Percentiles rank a stretch among this genome's conserved stretches.
Evolutionary conservation across 2,113 vertebrate genomes (phyloP).

Genomic region (Gymnorhina tibicen): DNA sequence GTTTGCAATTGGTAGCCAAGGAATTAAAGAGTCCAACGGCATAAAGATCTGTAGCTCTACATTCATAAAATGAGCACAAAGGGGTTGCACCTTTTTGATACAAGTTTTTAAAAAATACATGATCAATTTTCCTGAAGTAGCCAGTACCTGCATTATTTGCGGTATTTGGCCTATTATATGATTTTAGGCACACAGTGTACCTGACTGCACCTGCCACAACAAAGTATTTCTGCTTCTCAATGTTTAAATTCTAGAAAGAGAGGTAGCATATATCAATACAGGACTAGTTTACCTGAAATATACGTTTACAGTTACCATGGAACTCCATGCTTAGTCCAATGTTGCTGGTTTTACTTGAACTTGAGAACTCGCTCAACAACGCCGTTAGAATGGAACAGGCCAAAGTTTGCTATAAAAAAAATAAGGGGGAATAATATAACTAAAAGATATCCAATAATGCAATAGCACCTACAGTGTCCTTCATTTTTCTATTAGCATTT

Average conservation of each 20-base stretch:
- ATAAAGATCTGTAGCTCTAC: neutral
- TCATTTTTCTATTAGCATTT: neutral
- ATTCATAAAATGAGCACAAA: neutral
- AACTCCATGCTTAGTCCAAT: conserved; percentile 99
- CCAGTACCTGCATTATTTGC: neutral
- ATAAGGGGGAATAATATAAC: conserved; percentile 2
- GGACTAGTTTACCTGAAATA: conserved; percentile 89
- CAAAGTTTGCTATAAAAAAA: conserved; percentile 89
- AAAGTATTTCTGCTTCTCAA: neutral
- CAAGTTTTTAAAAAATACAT: neutral
- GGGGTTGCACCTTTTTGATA: neutral
- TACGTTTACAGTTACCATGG: conserved; percentile 95
- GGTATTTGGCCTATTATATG: neutral
- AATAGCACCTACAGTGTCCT: neutral
- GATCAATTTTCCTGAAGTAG: neutral
- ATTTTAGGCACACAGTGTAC: neutral
- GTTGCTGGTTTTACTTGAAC: conserved; percentile 99
- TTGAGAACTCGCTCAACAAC: conserved; percentile 95
- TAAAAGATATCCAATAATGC: neutral
- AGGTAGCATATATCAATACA: neutral
- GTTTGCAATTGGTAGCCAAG: conserved; percentile 56
- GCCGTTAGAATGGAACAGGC: conserved; percentile 98
- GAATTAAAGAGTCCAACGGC: conserved; percentile 22
- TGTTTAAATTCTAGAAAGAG: neutral
- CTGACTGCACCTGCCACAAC: neutral